These are phyloP conservation scores for Nicator chloris DNA, from an alignment of 2,113 vertebrate genomes.

Conservation along the genomic window DNA sequence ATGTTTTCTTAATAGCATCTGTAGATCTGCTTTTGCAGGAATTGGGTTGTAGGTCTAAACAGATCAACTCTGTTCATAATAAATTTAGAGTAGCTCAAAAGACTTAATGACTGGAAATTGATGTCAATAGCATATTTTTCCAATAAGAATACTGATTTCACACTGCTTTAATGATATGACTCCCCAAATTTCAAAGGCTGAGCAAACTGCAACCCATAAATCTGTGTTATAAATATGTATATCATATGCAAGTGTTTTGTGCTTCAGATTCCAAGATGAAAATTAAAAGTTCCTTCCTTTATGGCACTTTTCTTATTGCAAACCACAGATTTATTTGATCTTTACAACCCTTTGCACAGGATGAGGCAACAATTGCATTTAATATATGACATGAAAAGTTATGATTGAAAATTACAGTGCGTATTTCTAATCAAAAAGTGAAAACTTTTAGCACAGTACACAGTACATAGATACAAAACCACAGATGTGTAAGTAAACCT, in stretches of 20 bases:
- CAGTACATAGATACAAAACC: background rate
- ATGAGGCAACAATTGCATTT: background rate
- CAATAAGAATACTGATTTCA: slow-evolving; percentile 1
- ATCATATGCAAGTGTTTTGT: background rate
- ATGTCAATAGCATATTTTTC: background rate
- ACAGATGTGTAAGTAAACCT: background rate
- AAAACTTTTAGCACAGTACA: background rate
- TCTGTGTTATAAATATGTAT: background rate
- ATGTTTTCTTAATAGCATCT: background rate
- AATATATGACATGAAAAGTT: background rate
- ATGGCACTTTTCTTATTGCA: background rate
- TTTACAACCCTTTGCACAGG: background rate
- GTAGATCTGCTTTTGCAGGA: background rate
- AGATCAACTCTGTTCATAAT: background rate
- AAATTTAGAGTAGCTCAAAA: background rate
- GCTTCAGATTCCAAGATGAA: background rate
- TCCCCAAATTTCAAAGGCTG: background rate
- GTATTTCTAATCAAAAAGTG: background rate
- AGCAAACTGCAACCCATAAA: background rate
- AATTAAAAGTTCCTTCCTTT: background rate
- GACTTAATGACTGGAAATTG: background rate
- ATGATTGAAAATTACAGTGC: background rate
- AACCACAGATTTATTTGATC: background rate
- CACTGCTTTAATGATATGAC: background rate
- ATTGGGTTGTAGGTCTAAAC: background rate